phyloP scores from a whole-genome alignment of 2,113 vertebrate species.

The Pseudorectes ferrugineus region DNA sequence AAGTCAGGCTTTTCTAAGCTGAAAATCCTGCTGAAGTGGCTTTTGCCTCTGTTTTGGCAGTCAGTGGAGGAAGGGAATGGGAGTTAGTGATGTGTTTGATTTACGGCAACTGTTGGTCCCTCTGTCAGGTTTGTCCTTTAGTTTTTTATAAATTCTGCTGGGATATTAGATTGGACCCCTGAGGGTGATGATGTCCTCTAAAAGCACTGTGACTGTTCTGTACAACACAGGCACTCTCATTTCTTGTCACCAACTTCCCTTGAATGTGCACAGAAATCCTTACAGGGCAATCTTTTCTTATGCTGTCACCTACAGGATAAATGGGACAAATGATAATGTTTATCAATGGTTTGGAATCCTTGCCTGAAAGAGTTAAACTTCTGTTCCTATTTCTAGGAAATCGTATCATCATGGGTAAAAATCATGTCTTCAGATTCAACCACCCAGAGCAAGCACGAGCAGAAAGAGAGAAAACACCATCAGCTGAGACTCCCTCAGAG shows the following conservation, averaged over 20 bases:
- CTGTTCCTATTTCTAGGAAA: slow-evolving; percentile 77
- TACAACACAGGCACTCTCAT: background rate
- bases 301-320: background rate
- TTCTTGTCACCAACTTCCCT: background rate
- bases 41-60: background rate
- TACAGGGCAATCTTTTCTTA: background rate
- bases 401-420: slow-evolving; percentile 99
- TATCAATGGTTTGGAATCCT: background rate
- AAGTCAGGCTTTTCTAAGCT: background rate
- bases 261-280: background rate
- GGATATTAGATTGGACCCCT: background rate
- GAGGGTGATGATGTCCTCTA: rapidly evolving
- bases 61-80: background rate
- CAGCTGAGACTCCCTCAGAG: slow-evolving; percentile 96
- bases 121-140: background rate
- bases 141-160: background rate
- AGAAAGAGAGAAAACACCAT: slow-evolving; percentile 93
- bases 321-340: background rate
- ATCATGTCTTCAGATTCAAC: slow-evolving; percentile 98
- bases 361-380: background rate
- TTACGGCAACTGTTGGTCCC: background rate
- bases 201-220: background rate
- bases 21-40: background rate
- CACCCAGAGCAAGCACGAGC: slow-evolving; percentile 97
- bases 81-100: background rate